These are phyloP conservation scores for Microtus pennsylvanicus DNA, from an alignment of 2,113 vertebrate species.

Conservation along the genomic window DNA sequence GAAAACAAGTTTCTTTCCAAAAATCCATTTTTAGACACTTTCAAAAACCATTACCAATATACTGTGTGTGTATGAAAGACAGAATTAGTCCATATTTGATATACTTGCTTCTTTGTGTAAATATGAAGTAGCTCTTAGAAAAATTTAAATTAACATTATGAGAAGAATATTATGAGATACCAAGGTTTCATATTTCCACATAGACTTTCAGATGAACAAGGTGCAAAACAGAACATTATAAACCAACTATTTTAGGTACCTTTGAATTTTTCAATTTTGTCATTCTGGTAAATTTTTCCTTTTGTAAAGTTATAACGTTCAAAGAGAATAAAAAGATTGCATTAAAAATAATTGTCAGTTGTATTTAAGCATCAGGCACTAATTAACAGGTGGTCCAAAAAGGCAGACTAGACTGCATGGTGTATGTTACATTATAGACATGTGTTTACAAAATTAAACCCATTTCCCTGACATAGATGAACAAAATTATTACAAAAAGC, in stretches of 20 bases:
- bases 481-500: background rate
- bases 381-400: background rate
- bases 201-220: conserved; percentile 26
- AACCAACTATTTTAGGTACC: conserved; percentile 32
- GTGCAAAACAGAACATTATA: conserved; percentile 16
- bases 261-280: conserved; percentile 34
- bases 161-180: conserved; percentile 48
- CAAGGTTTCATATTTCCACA: background rate
- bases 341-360: background rate
- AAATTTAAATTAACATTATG: conserved; percentile 31
- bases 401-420: background rate
- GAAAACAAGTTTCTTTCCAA: conserved; percentile 27
- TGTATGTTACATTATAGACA: background rate
- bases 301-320: conserved; percentile 5
- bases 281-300: conserved; percentile 6
- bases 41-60: background rate
- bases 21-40: background rate
- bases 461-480: conserved; percentile 4
- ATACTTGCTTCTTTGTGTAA: background rate
- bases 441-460: conserved; percentile 25
- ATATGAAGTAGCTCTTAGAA: conserved; percentile 8
- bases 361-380: conserved; percentile 41
- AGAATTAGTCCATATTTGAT: conserved; percentile 9
- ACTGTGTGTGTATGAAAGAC: background rate
- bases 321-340: background rate